These are phyloP conservation scores for Orius insidiosus DNA, from an alignment of 1,140 invertebrate species.

Conservation along the genomic window DNA sequence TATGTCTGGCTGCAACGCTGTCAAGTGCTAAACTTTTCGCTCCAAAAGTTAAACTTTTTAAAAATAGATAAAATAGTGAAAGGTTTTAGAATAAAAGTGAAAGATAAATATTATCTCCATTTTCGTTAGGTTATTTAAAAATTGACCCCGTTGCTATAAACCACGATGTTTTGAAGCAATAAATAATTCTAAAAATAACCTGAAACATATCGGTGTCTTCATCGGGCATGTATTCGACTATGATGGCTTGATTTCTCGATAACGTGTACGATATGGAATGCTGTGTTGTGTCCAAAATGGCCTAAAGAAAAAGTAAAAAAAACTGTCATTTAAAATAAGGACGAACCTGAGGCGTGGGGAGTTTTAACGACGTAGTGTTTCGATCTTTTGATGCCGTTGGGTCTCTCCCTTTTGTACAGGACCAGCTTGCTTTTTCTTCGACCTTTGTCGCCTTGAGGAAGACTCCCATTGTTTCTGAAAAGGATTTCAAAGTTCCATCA, in stretches of 20 bases:
- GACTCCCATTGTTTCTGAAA: slow-evolving; percentile 82
- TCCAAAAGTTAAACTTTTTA: background rate
- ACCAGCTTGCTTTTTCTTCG: slow-evolving; percentile 86
- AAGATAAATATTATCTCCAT: background rate
- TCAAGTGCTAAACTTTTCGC: background rate
- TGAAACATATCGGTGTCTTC: slow-evolving; percentile 97
- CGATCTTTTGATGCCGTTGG: slow-evolving; percentile 87
- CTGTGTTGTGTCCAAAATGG: slow-evolving; percentile 73
- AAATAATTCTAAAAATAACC: slow-evolving; percentile 32
- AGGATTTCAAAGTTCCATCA: background rate
- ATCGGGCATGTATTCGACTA: slow-evolving; percentile 91
- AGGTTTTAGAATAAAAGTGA: background rate
- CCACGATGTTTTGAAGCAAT: no score
- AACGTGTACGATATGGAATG: slow-evolving; percentile 96
- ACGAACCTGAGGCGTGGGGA: slow-evolving; percentile 41
- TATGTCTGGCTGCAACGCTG: background rate
- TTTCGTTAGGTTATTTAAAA: background rate
- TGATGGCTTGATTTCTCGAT: slow-evolving; percentile 88
- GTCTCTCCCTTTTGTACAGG: slow-evolving; percentile 57
- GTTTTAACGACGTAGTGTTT: slow-evolving; percentile 92
- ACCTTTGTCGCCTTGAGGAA: slow-evolving; percentile 81
- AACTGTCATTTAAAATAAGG: background rate
- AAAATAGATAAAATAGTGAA: background rate
- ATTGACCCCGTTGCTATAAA: background rate
- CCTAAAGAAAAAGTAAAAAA: slow-evolving; percentile 37